These are phyloP conservation scores for Lytechinus variegatus DNA, from an alignment of 35 echinoderm and acorn worm genomes.

Conservation along the genomic window DNA sequence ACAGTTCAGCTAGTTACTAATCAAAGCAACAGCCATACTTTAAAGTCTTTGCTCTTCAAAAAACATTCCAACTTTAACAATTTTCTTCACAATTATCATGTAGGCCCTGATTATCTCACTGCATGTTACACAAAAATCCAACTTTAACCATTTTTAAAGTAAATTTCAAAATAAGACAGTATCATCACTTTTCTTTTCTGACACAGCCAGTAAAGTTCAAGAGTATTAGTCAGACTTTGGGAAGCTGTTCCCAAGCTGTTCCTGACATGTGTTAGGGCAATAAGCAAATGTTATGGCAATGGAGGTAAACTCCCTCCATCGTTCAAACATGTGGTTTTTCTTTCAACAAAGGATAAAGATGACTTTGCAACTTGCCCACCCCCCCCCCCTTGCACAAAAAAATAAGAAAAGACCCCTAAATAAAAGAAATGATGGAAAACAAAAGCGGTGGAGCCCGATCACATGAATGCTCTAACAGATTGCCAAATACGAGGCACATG, in stretches of 20 bases:
- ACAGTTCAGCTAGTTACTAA: too few relatives aligned
- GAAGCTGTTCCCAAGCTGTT: background rate
- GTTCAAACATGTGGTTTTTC: background rate
- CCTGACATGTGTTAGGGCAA: background rate
- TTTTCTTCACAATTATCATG: too few relatives aligned
- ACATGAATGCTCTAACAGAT: background rate
- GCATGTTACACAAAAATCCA: too few relatives aligned
- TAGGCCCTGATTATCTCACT: too few relatives aligned
- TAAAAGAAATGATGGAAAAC: background rate
- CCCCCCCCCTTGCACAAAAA: background rate
- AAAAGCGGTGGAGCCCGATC: background rate
- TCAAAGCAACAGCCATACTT: too few relatives aligned
- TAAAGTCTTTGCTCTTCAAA: too few relatives aligned
- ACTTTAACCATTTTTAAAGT: too few relatives aligned
- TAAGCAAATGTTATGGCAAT: conserved; percentile 13
- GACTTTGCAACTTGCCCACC: background rate
- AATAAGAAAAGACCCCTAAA: background rate
- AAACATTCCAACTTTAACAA: too few relatives aligned
- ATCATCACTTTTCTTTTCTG: background rate
- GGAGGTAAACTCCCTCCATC: background rate
- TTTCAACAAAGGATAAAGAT: background rate
- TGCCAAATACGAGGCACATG: background rate
- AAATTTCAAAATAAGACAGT: background rate
- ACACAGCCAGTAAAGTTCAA: background rate
- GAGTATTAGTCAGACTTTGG: background rate